Base-by-base conservation (phyloP, 2,113 vertebrate species). In the Corythornis cristatus region DNA sequence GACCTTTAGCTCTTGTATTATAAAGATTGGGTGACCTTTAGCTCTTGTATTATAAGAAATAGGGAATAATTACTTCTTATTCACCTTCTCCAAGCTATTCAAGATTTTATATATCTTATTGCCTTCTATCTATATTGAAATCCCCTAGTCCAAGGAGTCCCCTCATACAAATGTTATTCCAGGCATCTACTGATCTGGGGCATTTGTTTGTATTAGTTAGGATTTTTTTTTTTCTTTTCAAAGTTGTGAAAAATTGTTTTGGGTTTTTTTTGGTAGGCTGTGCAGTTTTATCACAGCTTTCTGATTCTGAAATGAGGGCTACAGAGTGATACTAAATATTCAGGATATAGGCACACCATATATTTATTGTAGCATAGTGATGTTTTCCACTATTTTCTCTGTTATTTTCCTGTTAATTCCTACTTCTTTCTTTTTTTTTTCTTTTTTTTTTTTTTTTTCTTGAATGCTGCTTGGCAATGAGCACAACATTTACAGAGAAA, bases 291-390 rank as follows among this genome's bases (percentile, higher is more conserved):
- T 43, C 8, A 43, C 15, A 84, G 37, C 11, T 61, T 66, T 84
- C 61, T 61, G 26, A 26, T 35, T 54, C 42, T 11, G 17, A 84
- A 84, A 48, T 37, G 15, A 42, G 18, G 5, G 6, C 45, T 84
- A 82, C 3, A 45, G 14, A 66, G 8, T 35, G 18, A 16, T 9
- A 43, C 2, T 21, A 53, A n/a, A 8, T 67, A 84, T 40, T 61
- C 56, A 77, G 8, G 10, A 31, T 15, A 6, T 15, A 60, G 25
- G 9, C 20, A 42, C 2, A 8, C 21, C 1, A 0, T 54, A 2
- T 40, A 23, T 66, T 74, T 66, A 15, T 50, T 45, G 15, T 45
- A 66, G 12, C 11, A 8, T 9, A 62, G 15, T 20, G 11, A 28
- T 4, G 1, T 2, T 86, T 94, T 86, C 40, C 19, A 25, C 19